phyloP scores from a whole-genome alignment of 2,113 vertebrate genomes.

The Beaufortia kweichowensis region DNA sequence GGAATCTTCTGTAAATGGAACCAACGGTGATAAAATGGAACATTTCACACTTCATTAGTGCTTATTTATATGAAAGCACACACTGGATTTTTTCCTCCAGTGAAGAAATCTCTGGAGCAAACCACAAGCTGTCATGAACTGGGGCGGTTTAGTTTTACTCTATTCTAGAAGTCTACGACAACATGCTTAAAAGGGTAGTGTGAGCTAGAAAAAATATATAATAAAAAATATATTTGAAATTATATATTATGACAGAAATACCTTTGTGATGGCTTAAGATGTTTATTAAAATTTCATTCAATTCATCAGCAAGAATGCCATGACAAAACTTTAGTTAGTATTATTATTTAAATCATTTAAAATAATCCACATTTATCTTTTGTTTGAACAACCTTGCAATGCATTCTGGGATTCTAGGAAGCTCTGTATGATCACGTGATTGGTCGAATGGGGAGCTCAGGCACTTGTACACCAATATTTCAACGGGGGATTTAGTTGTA shows the following conservation, averaged over 20 bases:
- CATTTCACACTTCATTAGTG: slow-evolving; percentile 65
- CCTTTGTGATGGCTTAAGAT: too few relatives aligned
- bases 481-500: not conserved
- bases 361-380: too few relatives aligned
- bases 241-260: too few relatives aligned
- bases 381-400: too few relatives aligned
- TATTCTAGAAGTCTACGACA: slow-evolving; percentile 49
- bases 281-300: too few relatives aligned
- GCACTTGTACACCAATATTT: not conserved
- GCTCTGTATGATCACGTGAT: slow-evolving; percentile 2
- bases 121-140: slow-evolving; percentile 41
- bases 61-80: slow-evolving; percentile 66
- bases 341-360: too few relatives aligned
- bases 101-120: slow-evolving; percentile 7
- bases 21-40: slow-evolving; percentile 65
- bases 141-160: not conserved
- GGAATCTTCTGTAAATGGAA: slow-evolving; percentile 58
- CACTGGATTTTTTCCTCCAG: slow-evolving; percentile 56
- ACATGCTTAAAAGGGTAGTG: slow-evolving; percentile 33
- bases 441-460: not conserved
- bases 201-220: slow-evolving; percentile 11
- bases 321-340: too few relatives aligned
- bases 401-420: not conserved
- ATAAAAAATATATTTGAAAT: too few relatives aligned
- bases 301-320: too few relatives aligned